Evolutionary conservation across 2,797 vertebrate species (phyloP), one percentile per base, ranked within the genome.

Genomic region (Malurus leucopterus): DNA sequence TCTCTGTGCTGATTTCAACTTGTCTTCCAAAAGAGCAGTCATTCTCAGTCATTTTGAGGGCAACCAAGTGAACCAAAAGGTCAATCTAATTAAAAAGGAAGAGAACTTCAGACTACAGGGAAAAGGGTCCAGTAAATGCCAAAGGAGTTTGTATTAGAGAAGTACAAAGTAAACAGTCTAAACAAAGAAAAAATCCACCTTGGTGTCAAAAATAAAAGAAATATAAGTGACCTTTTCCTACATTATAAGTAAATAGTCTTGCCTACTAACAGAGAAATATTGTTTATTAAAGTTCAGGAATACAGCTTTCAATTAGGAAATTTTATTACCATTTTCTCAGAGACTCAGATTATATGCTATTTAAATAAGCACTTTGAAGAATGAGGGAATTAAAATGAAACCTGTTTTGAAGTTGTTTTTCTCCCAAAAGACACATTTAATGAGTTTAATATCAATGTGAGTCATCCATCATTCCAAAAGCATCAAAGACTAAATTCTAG

Each of bases 81-180:
- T 97, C 97, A 97, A 82, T 94, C 95, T 97, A 97, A 98, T 97
- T 97, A 97, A 97, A 97, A 96, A 93, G 71, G 85, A 90, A 89
- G 93, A 96, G 83, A 96, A 96, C 88, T 95, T 96, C 94, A 96
- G 69, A 68, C 83, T 93, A 78, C 55, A 53, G 84, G 83, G 88
- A 92, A 90, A 93, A 93, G 62, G 83, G 88, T 92, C 67, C 84
- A 89, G 83, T 73, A 96, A 95, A 97, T 95, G 96, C 94, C 95
- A 95, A 91, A 86, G 74, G 90, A 97, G 84, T 95, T 95, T 93
- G 87, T 95, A 90, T 84, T 84, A 91, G 73, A 93, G 86, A 91
- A 95, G 67, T 83, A 92, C 72, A 84, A 95, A 80, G 90, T 95
- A 96, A 97, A 96, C 90, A 96, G 91, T 84, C 41, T 49, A 95